A percentile compares a stretch with the other conserved stretches of the same genome.
Conservation (phyloP, 2,888 invertebrate species). For the Stenichneumon culpator region DNA sequence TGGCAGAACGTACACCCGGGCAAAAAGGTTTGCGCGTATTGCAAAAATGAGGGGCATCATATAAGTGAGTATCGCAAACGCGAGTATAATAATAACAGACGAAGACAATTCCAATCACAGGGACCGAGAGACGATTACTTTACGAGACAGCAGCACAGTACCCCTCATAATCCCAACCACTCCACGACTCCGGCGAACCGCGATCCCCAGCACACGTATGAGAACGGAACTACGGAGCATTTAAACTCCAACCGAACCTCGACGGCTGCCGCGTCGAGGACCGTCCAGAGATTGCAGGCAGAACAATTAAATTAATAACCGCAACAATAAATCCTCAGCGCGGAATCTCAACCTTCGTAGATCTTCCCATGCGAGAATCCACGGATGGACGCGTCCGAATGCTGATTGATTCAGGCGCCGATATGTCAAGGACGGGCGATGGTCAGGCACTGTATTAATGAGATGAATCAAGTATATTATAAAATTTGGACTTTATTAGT, state of each 20-base stretch:
- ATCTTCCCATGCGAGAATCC: constrained; percentile 12
- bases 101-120: constrained; percentile 4
- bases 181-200: neutral
- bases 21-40: constrained; percentile 49
- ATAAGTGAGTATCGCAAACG: constrained; percentile 55
- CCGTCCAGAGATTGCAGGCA: constrained; percentile 29
- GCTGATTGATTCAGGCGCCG: constrained; percentile 42
- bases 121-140: neutral
- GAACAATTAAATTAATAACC: constrained; percentile 11
- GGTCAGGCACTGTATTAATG: no score
- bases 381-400: constrained; percentile 1
- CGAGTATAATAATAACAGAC: constrained; percentile 50
- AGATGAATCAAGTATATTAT: no score
- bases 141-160: neutral
- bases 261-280: constrained; percentile 51
- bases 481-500: no score
- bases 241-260: constrained; percentile 35
- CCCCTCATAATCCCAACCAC: neutral
- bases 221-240: constrained; percentile 18
- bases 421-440: no score
- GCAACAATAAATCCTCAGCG: constrained; percentile 4
- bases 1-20: neutral
- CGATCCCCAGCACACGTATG: neutral
- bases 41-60: constrained; percentile 53
- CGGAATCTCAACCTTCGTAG: constrained; percentile 35